Conservation (phyloP, 2,113 vertebrate species). For the Tetraodon nigroviridis region DNA sequence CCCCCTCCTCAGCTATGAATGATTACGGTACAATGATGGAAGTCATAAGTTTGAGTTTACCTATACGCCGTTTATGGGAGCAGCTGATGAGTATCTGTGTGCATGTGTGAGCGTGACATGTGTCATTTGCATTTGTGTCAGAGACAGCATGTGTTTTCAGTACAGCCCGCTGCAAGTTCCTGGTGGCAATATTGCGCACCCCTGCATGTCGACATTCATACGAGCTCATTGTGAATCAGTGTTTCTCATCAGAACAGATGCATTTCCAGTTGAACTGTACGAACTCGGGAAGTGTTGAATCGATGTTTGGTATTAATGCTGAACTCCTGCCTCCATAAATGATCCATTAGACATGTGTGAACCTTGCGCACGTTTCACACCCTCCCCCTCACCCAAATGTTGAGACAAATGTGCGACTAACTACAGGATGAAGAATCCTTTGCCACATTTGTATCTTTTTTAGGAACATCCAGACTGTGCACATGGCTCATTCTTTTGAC, state of each 20-base stretch:
- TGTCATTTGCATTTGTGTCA: slow-evolving; percentile 16
- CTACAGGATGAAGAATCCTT: slow-evolving; percentile 35
- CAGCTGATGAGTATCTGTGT: neutral
- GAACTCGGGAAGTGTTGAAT: slow-evolving; percentile 4
- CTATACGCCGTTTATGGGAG: slow-evolving; percentile 15
- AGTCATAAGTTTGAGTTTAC: slow-evolving; percentile 36
- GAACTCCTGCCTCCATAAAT: slow-evolving; percentile 10
- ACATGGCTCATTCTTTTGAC: slow-evolving; percentile 36
- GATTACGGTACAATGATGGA: slow-evolving; percentile 16
- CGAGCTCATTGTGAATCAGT: slow-evolving; percentile 15
- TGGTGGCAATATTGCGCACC: slow-evolving; percentile 40
- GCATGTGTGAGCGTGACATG: slow-evolving; percentile 3
- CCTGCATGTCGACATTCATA: slow-evolving; percentile 28
- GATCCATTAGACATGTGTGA: slow-evolving; percentile 9
- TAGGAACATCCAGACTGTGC: slow-evolving; percentile 1
- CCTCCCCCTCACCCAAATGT: neutral
- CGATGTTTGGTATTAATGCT: slow-evolving; percentile 11
- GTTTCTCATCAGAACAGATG: slow-evolving; percentile 1
- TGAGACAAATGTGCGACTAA: slow-evolving; percentile 9
- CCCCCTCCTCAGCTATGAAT: slow-evolving; percentile 42
- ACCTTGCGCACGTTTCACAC: slow-evolving; percentile 1
- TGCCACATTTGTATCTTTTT: slow-evolving; percentile 1
- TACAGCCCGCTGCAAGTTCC: slow-evolving; percentile 49
- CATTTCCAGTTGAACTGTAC: slow-evolving; percentile 3
- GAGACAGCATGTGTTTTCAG: slow-evolving; percentile 47